Evolutionary conservation across 2,797 vertebrate genomes (phyloP).

Genomic region (Sebastiscus tertius): DNA sequence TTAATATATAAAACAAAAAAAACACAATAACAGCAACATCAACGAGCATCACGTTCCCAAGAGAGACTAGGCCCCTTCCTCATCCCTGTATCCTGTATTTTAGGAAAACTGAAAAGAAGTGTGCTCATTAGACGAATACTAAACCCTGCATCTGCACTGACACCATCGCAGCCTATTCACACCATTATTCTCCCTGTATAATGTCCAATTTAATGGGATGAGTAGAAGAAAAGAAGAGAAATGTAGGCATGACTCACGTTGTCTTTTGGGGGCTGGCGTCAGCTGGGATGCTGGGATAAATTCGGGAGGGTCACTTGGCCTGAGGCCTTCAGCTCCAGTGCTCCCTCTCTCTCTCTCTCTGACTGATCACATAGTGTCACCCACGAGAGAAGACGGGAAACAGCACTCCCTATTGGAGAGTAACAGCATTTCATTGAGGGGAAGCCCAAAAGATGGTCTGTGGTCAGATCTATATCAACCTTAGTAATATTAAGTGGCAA

Average conservation of each 20-base stretch:
- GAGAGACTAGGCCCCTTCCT: not conserved
- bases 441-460: not conserved
- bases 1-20: not conserved
- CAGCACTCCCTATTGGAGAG: conserved; percentile 78
- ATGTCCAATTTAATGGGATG: conserved; percentile 60
- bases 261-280: conserved; percentile 25
- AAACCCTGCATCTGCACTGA: conserved; percentile 14
- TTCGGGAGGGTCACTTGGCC: conserved; percentile 31
- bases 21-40: not conserved
- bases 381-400: conserved; percentile 49
- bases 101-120: conserved; percentile 24
- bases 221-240: conserved; percentile 51
- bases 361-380: not conserved
- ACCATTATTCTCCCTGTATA: conserved; percentile 37
- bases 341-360: not conserved
- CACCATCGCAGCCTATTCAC: conserved; percentile 34
- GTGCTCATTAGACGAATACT: not conserved
- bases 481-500: not conserved
- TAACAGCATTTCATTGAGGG: conserved; percentile 6
- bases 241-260: conserved; percentile 60
- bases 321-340: not conserved
- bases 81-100: not conserved
- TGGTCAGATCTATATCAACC: not conserved
- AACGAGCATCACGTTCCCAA: not conserved
- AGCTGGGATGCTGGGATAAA: conserved; percentile 10